A percentile compares a stretch with the other conserved stretches of the same genome.
phyloP scores from a whole-genome alignment of 1,140 invertebrate species.

The Orchesella cincta region DNA sequence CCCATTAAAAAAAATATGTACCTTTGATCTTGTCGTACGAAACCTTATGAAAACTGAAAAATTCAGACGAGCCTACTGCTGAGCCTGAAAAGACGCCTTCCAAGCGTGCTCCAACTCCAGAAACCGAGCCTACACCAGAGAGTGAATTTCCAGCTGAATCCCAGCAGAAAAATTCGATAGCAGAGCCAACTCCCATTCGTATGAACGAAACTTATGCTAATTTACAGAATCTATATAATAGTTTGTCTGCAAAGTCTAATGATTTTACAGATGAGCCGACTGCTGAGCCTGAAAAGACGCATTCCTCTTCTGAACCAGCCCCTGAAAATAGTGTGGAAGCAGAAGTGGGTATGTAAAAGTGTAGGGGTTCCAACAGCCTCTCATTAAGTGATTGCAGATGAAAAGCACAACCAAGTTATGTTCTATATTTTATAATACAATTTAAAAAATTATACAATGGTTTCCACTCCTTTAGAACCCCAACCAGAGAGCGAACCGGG shows the following conservation, averaged over 20 bases:
- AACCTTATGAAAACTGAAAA: constrained; percentile 15
- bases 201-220: constrained; percentile 51
- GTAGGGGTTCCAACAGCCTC: too few relatives aligned
- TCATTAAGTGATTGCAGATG: too few relatives aligned
- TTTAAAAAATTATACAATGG: too few relatives aligned
- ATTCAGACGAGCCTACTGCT: background rate
- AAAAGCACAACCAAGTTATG: too few relatives aligned
- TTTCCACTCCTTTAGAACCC: too few relatives aligned
- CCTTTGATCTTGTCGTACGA: too few relatives aligned
- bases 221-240: too few relatives aligned
- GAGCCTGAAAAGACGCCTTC: background rate
- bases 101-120: background rate
- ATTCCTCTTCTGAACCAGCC: background rate
- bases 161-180: background rate
- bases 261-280: background rate
- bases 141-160: too few relatives aligned
- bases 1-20: too few relatives aligned
- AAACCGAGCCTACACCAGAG: background rate
- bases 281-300: background rate
- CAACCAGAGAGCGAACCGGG: background rate
- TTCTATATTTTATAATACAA: too few relatives aligned
- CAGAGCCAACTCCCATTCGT: constrained; percentile 53
- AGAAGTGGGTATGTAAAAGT: background rate
- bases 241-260: too few relatives aligned
- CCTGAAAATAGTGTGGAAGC: too few relatives aligned